Base-by-base conservation (phyloP, 1,140 invertebrate genomes). In the Steinernema feltiae region DNA sequence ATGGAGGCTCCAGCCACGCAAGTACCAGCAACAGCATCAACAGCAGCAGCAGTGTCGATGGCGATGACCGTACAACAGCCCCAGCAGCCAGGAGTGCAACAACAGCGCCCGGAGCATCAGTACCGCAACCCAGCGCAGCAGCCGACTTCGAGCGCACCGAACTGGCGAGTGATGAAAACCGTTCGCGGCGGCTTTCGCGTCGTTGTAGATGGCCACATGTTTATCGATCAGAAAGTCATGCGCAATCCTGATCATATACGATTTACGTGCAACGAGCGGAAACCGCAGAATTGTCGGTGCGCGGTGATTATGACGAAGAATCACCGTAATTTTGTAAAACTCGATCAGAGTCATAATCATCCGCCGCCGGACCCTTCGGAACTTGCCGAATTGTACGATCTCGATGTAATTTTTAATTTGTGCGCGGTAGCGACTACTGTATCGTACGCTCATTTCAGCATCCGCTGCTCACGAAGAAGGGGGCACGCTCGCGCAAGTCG, bases 101-200 rank as follows among this genome's bases (percentile, higher is more conserved):
- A n/a, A n/a, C n/a, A n/a, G n/a, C n/a, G n/a, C n/a, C n/a, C n/a
- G n/a, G n/a, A n/a, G n/a, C n/a, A n/a, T n/a, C n/a, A n/a, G n/a
- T n/a, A n/a, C n/a, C n/a, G n/a, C n/a, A n/a, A n/a, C n/a, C n/a
- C n/a, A n/a, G n/a, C n/a, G n/a, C n/a, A n/a, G n/a, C n/a, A n/a
- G n/a, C n/a, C 24, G 53, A 15, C 15, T 15, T 15, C 24, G n/a
- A 27, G 15, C 12, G 53, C 7, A 7, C 24, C 24, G 24, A 21
- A 63, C 53, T 63, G 53, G 53, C 53, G 53, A 12, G 53, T 63
- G 53, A 63, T 63, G 53, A 63, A 63, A 63, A 63, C 53, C 7
- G 3, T 12, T 21, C 53, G 53, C 53, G 53, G 53, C 12, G 53
- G 53, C 53, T 63, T 63, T 21, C 53, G 53, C 53, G 53, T 63